Conservation (phyloP, 2,888 invertebrate species). For the Conops quadrifasciatus region DNA sequence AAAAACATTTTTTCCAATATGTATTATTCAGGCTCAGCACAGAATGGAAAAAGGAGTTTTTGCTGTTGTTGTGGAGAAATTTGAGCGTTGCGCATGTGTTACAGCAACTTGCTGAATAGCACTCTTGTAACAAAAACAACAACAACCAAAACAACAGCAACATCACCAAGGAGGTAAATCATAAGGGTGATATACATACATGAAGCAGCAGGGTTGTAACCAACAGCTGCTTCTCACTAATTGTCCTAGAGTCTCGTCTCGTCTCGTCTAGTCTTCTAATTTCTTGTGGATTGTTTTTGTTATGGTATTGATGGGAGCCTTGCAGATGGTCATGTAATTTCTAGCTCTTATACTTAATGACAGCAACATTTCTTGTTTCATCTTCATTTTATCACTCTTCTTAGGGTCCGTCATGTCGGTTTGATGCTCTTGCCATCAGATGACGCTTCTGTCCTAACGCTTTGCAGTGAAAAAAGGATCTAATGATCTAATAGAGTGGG, state of each 20-base stretch:
- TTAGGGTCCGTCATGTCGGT: neutral
- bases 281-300: neutral
- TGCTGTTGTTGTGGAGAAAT: too few species aligned
- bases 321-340: too few species aligned
- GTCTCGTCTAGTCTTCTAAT: neutral
- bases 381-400: neutral
- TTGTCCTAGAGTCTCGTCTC: neutral
- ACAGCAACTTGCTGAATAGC: neutral
- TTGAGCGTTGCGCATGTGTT: neutral
- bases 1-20: too few species aligned
- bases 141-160: neutral
- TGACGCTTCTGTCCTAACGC: too few species aligned
- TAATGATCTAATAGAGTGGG: too few species aligned
- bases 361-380: neutral
- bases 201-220: conserved; percentile 5
- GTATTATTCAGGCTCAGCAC: too few species aligned
- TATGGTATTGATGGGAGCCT: too few species aligned
- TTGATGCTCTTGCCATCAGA: neutral
- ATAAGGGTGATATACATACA: conserved; percentile 1
- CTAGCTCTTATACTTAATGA: too few species aligned
- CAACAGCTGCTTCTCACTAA: conserved; percentile 9
- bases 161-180: neutral
- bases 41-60: too few species aligned
- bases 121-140: conserved; percentile 4
- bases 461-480: too few species aligned